Evolutionary conservation across 1,140 invertebrate species (phyloP), one percentile per base, ranked within the genome.

Genomic region (Nephila pilipes): DNA sequence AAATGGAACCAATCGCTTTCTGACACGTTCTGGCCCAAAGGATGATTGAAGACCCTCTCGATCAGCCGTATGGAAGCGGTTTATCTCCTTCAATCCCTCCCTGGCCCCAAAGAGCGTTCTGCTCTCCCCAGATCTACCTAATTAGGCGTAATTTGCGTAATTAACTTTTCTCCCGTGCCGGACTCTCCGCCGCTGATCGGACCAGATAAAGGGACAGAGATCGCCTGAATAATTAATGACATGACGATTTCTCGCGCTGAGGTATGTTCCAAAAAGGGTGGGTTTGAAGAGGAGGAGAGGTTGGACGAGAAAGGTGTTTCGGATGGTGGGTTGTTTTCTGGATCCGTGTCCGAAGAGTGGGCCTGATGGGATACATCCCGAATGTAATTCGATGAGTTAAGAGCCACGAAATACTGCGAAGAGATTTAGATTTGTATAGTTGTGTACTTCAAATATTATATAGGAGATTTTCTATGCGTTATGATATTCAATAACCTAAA

Each of bases 71-170:
- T 89, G 87, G 87, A 79, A 89, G 55, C 55, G 89, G 32, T 90
- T 81, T 90, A 32, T 89, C 87, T n/a, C 38, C 87, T 54, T 25
- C 22, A 46, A 6, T 14, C 63, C 63, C 63, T 25, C n/a, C 2
- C n/a, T 25, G 6, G 20, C 38, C 36, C 87, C 60, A 22, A 38
- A n/a, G 87, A 25, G 38, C 63, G 22, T 65, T 65, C 85, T 85
- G 54, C 22, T 57, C 46, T 57, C 25, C 38, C 25, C 63, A 75
- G 87, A 79, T 79, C 87, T 36, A 46, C 36, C 89, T 90, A 90
- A 90, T 90, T 90, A 90, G 89, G 75, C 89, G 89, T 90, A 90
- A 90, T 90, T 90, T 90, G 89, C 79, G 89, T 90, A 90, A 90
- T 90, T 90, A 90, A 90, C 89, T 90, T 90, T 90, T 90, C 89